Base-by-base conservation (phyloP, 2,888 invertebrate genomes). In the Thecocarcelia acutangulata region DNA sequence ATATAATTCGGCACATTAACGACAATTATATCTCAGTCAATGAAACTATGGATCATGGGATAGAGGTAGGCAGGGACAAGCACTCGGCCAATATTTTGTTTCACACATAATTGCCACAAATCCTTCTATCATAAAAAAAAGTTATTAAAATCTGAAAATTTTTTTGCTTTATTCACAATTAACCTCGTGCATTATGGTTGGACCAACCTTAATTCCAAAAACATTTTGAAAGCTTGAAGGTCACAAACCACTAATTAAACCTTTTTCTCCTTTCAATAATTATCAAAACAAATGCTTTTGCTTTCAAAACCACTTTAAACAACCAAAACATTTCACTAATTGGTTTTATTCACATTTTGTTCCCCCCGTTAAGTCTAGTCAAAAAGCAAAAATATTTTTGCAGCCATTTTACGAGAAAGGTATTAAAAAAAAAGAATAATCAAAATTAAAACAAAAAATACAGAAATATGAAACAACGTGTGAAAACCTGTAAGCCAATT, bases 381-480 rank as follows among this genome's bases (percentile, higher is more conserved):
- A n/a, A 33, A 37, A 11, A 19, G 12, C 8, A 44, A 24, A 15
- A 12, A 70, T 37, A 37, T 54, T 63, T 46, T 33, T 17, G 37
- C 54, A 4, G 44, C 33, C 52, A 54, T 73, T 74, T 64, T 40
- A 64, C 17, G 37, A 54, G 19, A 63, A 54, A 58, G 5, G 24
- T 24, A 24, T 24, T 24, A 24, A 2, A 24, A 24, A 54, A 40
- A 46, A 59, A 48, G 46, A 28, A 46, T 3, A 61, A 61, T 28
- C 61, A 66, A 66, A 21, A 70, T 17, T 21, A 3, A 66, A 50
- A 19, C 40, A 21, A 54, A 59, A 28, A 52, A 63, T 9, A 24
- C 9, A 28, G 46, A 69, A 46, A 58, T 68, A 24, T 69, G 11
- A 40, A 73, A 74, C 72, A 77, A 73, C 76, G 69, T 76, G 63